Evolutionary conservation across 1,140 invertebrate genomes (phyloP).

Genomic region (Anastrepha obliqua): DNA sequence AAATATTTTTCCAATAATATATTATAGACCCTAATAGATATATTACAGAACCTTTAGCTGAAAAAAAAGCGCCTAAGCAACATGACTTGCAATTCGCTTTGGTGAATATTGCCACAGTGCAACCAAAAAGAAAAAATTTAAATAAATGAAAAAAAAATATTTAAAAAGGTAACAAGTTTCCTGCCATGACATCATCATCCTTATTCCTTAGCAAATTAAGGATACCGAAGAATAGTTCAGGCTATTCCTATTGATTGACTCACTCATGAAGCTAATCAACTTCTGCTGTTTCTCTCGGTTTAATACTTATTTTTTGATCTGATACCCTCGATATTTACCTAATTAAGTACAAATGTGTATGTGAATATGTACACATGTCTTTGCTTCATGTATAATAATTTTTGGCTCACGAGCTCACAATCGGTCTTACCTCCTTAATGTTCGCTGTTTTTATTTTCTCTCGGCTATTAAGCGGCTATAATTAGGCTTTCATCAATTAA

Average conservation of each 20-base stretch:
- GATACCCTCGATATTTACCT: too few species aligned
- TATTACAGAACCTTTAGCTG: background rate
- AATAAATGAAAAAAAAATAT: background rate
- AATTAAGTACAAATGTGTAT: too few species aligned
- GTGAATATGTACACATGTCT: background rate
- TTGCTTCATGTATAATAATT: background rate
- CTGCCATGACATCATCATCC: background rate
- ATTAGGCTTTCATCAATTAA: conserved; percentile 44
- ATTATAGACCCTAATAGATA: background rate
- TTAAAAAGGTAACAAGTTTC: background rate
- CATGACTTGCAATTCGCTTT: background rate
- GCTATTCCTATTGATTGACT: background rate
- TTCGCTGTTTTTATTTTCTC: conserved; percentile 7
- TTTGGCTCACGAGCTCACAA: background rate
- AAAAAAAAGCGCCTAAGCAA: background rate
- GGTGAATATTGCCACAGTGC: too few species aligned
- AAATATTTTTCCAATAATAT: conserved; percentile 9
- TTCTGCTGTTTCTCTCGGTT: background rate
- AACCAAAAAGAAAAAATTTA: too few species aligned
- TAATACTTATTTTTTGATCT: too few species aligned
- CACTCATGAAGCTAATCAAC: background rate
- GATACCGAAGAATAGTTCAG: background rate
- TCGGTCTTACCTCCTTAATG: background rate
- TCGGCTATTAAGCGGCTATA: background rate
- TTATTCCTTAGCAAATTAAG: background rate